These are phyloP conservation scores for Patella pellucida DNA, from an alignment of 2,888 invertebrate genomes.

Conservation along the genomic window DNA sequence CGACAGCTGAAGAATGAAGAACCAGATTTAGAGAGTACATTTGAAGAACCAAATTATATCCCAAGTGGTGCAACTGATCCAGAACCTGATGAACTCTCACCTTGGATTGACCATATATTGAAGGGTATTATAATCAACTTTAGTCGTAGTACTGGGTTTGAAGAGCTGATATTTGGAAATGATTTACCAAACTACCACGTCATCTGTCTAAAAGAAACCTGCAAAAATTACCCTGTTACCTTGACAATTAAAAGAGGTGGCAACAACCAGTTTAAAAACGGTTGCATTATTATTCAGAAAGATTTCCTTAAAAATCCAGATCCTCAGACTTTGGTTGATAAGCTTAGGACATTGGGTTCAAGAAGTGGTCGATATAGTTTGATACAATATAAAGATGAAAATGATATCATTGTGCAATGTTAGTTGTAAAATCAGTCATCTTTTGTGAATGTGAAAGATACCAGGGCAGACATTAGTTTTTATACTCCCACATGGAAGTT, in stretches of 20 bases:
- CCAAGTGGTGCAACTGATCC: neutral
- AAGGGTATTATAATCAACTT: neutral
- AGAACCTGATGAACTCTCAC: neutral
- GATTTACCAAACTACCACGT: neutral
- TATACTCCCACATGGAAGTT: too few species aligned
- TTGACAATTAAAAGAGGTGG: neutral
- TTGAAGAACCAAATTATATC: neutral
- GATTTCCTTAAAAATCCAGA: neutral
- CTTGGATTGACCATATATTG: neutral
- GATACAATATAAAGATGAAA: neutral
- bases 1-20: neutral
- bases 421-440: too few species aligned
- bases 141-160: neutral
- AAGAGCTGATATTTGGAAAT: neutral
- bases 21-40: neutral
- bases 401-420: neutral
- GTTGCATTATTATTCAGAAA: neutral
- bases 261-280: neutral
- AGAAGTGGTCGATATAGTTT: neutral
- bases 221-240: neutral
- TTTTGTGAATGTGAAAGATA: too few species aligned
- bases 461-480: too few species aligned
- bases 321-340: neutral
- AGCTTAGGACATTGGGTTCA: neutral
- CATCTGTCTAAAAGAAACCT: neutral